Conservation (phyloP, 2,888 invertebrate species). For the Drosophila rubida region DNA sequence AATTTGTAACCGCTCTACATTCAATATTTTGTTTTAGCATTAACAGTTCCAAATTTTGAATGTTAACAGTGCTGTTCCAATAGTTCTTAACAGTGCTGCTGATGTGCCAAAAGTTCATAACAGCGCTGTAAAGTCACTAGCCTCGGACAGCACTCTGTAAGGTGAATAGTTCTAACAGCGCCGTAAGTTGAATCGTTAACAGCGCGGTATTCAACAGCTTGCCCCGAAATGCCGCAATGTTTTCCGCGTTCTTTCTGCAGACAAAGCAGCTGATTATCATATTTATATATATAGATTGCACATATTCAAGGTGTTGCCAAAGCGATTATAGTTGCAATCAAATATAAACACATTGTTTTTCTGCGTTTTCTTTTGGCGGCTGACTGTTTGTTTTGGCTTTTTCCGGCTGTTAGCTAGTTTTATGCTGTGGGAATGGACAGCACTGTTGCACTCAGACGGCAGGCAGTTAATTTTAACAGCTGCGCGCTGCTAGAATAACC, state of each 20-base stretch:
- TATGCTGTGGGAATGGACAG: neutral
- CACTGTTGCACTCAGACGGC: conserved; percentile 2
- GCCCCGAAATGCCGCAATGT: neutral
- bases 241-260: conserved; percentile 5
- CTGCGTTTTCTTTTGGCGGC: neutral
- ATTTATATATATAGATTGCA: neutral
- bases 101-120: no score
- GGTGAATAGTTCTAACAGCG: neutral
- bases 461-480: conserved; percentile 25
- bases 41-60: neutral
- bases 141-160: neutral
- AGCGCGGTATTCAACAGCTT: neutral
- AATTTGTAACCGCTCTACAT: neutral
- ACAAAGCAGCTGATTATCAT: conserved; percentile 9
- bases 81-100: no score
- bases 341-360: conserved; percentile 5
- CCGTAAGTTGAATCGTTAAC: neutral
- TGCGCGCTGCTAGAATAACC: conserved; percentile 15
- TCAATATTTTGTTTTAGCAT: neutral
- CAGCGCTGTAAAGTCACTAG: neutral
- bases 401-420: neutral
- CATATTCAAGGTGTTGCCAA: conserved; percentile 4
- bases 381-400: conserved; percentile 8
- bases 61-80: neutral
- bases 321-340: conserved; percentile 1